phyloP scores from a whole-genome alignment of 1,140 invertebrate species.

The Idris sp. region DNA sequence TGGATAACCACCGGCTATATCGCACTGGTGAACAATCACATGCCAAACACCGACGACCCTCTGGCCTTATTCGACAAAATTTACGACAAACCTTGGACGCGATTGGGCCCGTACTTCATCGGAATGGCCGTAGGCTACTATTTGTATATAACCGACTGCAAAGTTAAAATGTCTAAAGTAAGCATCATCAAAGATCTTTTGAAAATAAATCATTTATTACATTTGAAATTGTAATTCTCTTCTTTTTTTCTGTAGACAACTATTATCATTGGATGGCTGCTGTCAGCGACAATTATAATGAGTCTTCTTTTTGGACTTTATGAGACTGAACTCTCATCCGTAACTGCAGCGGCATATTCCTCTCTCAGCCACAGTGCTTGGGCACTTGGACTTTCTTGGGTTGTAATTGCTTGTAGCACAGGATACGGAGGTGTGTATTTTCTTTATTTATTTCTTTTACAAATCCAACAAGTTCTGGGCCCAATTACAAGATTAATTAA shows the following conservation, averaged over 20 bases:
- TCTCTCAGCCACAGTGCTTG: conserved; percentile 90
- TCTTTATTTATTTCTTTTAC: too few relatives aligned
- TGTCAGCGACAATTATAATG: conserved; percentile 82
- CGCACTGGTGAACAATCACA: conserved; percentile 87
- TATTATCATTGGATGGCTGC: conserved; percentile 84
- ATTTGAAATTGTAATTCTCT: conserved; percentile 48
- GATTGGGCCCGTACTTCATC: conserved; percentile 88
- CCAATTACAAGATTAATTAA: too few relatives aligned
- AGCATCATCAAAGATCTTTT: conserved; percentile 55
- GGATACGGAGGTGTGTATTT: conserved; percentile 89
- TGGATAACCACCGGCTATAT: conserved; percentile 89
- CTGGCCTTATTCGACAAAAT: conserved; percentile 91
- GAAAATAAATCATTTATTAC: conserved; percentile 8
- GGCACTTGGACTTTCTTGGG: conserved; percentile 90
- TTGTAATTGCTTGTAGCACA: conserved; percentile 91
- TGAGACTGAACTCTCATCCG: conserved; percentile 83
- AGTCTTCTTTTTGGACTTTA: conserved; percentile 88
- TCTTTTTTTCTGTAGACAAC: too few relatives aligned
- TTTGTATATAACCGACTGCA: conserved; percentile 89
- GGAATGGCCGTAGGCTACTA: conserved; percentile 91
- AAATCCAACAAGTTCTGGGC: too few relatives aligned
- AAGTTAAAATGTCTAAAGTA: conserved; percentile 86
- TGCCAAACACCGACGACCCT: conserved; percentile 88
- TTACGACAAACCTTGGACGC: conserved; percentile 92
- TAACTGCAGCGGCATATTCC: conserved; percentile 87